Evolutionary conservation across 2,113 vertebrate genomes (phyloP), one percentile per base, ranked within the genome.

Genomic region (Orthonyx spaldingii): DNA sequence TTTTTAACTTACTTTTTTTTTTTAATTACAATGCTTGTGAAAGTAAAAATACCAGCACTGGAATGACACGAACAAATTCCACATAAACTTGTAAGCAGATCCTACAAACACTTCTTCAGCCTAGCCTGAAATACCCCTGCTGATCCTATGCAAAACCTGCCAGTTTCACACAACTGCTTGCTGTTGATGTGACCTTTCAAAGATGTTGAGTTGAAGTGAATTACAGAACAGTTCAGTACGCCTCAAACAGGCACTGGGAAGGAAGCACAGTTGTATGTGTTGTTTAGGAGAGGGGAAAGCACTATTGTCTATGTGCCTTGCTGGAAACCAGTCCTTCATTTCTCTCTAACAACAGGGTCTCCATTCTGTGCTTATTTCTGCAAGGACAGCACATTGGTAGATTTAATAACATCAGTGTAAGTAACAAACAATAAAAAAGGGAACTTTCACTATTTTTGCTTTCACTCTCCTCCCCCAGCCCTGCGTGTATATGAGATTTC

Each of bases 121-220:
- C 47, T 66, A 92, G 85, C 33, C 83, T 83, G 89, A 87, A 95
- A 86, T 71, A 85, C 66, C 52, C 96, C 91, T 84, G 63, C 92
- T 96, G 87, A 70, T 95, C 65, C 79, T 59, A 44, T 27, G 80
- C 66, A 96, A 89, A 89, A 84, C 5, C 57, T 93, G 75, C 76
- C 95, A 89, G 55, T 87, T 95, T 64, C 74, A 71, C 84, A 87
- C 52, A 91, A 77, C 84, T 86, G 72, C 89, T 87, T 94, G 89
- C 96, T 96, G 92, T 42, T 85, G 82, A 80, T 59, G 76, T 78
- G 91, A 92, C 94, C 92, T 97, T 95, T 91, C 89, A 89, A 80
- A 96, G 89, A 80, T 50, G 55, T 59, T 14, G 16, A 80, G 79
- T 16, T 85, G 87, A 74, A 92, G 41, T 4, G 84, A 95, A 80